Percentiles rank a stretch among this genome's conserved stretches.
Conservation (phyloP, 2,113 vertebrate species). For the Alosa alosa region DNA sequence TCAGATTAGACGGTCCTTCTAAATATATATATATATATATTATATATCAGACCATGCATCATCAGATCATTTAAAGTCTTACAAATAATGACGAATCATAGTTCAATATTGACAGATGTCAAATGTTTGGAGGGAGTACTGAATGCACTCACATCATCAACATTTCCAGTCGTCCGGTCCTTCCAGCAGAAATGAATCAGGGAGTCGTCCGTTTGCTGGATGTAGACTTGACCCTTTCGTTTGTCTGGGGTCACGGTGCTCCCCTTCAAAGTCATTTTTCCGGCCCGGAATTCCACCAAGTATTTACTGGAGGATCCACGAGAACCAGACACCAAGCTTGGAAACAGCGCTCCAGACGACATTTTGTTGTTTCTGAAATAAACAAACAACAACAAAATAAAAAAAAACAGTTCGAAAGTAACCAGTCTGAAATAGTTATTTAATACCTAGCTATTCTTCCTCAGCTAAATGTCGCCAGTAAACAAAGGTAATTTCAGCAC, state of each 20-base stretch:
- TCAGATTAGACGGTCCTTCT: not conserved
- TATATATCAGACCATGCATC: not conserved
- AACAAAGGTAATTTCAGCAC: too few species aligned
- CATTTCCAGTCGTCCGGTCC: conserved; percentile 86
- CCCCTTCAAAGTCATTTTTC: conserved; percentile 93
- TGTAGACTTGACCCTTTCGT: conserved; percentile 92
- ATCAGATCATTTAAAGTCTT: not conserved
- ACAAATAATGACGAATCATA: not conserved
- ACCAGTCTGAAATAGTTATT: too few species aligned
- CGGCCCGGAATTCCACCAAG: conserved; percentile 91
- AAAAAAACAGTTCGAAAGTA: not conserved
- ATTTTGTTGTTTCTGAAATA: conserved; percentile 63
- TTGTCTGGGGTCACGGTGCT: conserved; percentile 93
- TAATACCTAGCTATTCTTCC: too few species aligned
- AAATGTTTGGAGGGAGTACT: conserved; percentile 52
- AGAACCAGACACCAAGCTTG: conserved; percentile 89
- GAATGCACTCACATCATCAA: conserved; percentile 84
- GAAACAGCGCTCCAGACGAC: conserved; percentile 93
- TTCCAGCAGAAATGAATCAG: conserved; percentile 98
- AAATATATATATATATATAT: not conserved
- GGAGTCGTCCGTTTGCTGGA: conserved; percentile 94
- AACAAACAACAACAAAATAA: not conserved
- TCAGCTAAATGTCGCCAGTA: too few species aligned
- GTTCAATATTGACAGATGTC: too few species aligned
- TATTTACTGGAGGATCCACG: conserved; percentile 94